phyloP scores from a whole-genome alignment of 2,888 invertebrate genomes.

The Sturmia bella region DNA sequence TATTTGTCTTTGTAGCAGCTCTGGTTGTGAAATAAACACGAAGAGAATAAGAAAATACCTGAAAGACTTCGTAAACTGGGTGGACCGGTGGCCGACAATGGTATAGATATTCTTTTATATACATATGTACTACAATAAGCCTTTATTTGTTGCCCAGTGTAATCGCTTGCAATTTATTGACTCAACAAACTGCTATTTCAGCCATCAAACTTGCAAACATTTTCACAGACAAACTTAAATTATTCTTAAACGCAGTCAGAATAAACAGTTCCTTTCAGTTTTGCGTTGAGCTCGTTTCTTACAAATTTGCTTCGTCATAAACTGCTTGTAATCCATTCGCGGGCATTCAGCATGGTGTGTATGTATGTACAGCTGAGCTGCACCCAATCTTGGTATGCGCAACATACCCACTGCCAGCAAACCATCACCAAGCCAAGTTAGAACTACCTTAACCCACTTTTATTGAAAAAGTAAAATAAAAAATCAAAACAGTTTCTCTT shows the following conservation, averaged over 20 bases:
- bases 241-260: not conserved
- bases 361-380: conserved; percentile 38
- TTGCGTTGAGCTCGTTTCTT: conserved; percentile 25
- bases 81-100: too few relatives aligned
- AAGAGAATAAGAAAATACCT: too few relatives aligned
- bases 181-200: too few relatives aligned
- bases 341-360: not conserved
- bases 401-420: conserved; percentile 11
- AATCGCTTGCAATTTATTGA: too few relatives aligned
- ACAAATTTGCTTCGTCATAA: conserved; percentile 45
- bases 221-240: conserved; percentile 5
- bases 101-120: too few relatives aligned
- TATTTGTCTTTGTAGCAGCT: too few relatives aligned
- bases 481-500: conserved; percentile 48
- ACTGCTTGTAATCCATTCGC: conserved; percentile 18
- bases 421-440: conserved; percentile 37
- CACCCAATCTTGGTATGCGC: conserved; percentile 66
- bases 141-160: too few relatives aligned
- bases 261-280: conserved; percentile 63
- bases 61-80: too few relatives aligned
- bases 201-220: not conserved
- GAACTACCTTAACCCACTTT: conserved; percentile 76
- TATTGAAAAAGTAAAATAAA: conserved; percentile 12
- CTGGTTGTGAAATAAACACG: too few relatives aligned
- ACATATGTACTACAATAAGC: too few relatives aligned